phyloP scores from a whole-genome alignment of 1,140 invertebrate genomes.

The Acromyrmex echinatior region DNA sequence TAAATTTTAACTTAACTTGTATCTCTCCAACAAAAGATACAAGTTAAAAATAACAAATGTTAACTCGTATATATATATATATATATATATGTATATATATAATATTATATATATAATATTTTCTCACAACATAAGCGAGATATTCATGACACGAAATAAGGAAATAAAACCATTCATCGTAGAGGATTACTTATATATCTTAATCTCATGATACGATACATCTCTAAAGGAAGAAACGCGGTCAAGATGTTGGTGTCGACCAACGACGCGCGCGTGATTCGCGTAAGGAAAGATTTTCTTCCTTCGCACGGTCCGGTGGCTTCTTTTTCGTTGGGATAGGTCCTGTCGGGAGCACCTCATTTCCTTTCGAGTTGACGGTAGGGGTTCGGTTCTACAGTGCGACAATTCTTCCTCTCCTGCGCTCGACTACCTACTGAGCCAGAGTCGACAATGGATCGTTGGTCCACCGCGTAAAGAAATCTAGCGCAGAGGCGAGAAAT shows the following conservation, averaged over 20 bases:
- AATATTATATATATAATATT: neutral
- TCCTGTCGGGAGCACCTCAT: slow-evolving; percentile 76
- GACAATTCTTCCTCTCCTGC: slow-evolving; percentile 62
- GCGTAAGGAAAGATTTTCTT: slow-evolving; percentile 61
- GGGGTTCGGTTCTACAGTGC: slow-evolving; percentile 60
- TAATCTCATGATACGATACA: slow-evolving; percentile 42
- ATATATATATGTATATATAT: too few relatives aligned
- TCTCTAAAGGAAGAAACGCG: slow-evolving; percentile 45
- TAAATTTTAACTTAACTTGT: neutral
- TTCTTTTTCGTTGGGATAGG: slow-evolving; percentile 76
- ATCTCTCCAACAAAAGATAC: neutral
- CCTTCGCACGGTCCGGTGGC: slow-evolving; percentile 65
- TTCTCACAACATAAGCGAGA: neutral
- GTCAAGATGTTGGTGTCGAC: slow-evolving; percentile 30
- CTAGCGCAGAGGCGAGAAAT: slow-evolving; percentile 62
- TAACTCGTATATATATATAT: neutral
- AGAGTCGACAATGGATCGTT: slow-evolving; percentile 73
- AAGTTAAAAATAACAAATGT: neutral
- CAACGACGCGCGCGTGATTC: slow-evolving; percentile 66
- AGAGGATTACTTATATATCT: slow-evolving; percentile 28
- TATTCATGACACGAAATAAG: neutral
- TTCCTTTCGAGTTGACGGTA: slow-evolving; percentile 73
- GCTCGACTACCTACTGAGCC: slow-evolving; percentile 66
- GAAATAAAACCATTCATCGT: neutral
- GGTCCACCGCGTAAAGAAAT: slow-evolving; percentile 66